These are phyloP conservation scores for Ctenosaura bakeri DNA, from an alignment of 2,797 vertebrate species.

Conservation along the genomic window DNA sequence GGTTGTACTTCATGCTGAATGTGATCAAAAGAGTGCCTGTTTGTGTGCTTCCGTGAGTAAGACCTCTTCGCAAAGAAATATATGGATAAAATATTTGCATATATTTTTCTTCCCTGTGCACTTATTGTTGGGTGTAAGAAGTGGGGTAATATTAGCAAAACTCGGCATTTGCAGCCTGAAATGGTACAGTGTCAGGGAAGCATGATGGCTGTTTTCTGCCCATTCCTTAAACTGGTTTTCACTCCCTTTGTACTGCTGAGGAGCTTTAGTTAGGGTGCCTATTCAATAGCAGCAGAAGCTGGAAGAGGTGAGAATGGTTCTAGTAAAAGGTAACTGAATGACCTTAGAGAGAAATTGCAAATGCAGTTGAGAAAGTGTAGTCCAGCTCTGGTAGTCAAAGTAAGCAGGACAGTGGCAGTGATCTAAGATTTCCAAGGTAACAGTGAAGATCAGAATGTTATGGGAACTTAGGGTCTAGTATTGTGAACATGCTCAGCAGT, in stretches of 20 bases:
- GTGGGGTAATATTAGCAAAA: not conserved
- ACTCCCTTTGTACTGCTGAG: not conserved
- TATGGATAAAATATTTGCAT: not conserved
- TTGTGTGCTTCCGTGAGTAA: not conserved
- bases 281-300: conserved; percentile 38
- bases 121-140: not conserved
- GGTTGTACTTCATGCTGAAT: not conserved
- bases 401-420: not conserved
- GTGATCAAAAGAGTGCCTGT: not conserved
- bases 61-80: not conserved
- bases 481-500: too few relatives aligned
- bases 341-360: not conserved
- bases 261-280: too few relatives aligned
- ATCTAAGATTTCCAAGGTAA: not conserved
- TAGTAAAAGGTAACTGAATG: not conserved
- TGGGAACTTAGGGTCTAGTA: too few relatives aligned
- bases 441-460: too few relatives aligned
- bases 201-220: not conserved
- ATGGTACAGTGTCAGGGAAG: not conserved
- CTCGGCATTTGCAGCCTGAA: not conserved
- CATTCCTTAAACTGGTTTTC: not conserved
- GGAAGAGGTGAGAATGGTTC: conserved; percentile 30
- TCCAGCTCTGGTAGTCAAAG: not conserved
- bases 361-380: not conserved
- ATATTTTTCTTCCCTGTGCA: too few relatives aligned